Evolutionary conservation across 2,888 invertebrate genomes (phyloP).

Genomic region (Eupithecia inturbata): DNA sequence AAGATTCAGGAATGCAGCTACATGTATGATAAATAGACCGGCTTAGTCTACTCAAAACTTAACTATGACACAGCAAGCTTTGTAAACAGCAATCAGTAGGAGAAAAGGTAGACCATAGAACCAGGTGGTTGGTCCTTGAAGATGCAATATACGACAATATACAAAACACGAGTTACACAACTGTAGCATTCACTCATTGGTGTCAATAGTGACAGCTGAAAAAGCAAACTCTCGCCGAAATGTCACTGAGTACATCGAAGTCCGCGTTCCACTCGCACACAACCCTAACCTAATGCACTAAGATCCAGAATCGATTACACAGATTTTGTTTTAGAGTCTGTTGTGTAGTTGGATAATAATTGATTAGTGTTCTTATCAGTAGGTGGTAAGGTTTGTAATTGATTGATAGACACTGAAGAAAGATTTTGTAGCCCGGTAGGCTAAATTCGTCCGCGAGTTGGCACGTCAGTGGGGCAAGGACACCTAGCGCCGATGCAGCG

Average conservation of each 20-base stretch:
- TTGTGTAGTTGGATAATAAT: constrained; percentile 51
- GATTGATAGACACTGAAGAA: constrained; percentile 63
- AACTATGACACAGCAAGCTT: background rate
- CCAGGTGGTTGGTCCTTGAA: constrained; percentile 6
- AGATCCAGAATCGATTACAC: constrained; percentile 52
- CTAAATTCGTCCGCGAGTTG: constrained; percentile 75
- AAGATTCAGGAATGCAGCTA: background rate
- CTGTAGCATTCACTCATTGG: constrained; percentile 51
- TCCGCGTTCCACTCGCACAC: constrained; percentile 61
- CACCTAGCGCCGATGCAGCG: constrained; percentile 75
- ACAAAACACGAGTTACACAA: constrained; percentile 28
- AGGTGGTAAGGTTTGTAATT: constrained; percentile 62
- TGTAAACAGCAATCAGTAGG: background rate
- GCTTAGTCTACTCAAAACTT: background rate
- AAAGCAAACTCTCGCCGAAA: constrained; percentile 62
- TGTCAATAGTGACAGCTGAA: constrained; percentile 55
- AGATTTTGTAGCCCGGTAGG: constrained; percentile 70
- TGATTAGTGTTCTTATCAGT: constrained; percentile 51
- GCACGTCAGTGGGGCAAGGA: constrained; percentile 82
- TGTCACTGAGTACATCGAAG: constrained; percentile 69
- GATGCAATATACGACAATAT: constrained; percentile 7
- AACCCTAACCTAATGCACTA: constrained; percentile 53
- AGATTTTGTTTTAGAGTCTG: constrained; percentile 55
- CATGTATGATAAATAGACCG: background rate
- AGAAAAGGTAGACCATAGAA: background rate